Percentiles rank a stretch among this genome's conserved stretches.
Evolutionary conservation across 2,888 invertebrate species (phyloP).

Genomic region (Latrodectus hesperus): DNA sequence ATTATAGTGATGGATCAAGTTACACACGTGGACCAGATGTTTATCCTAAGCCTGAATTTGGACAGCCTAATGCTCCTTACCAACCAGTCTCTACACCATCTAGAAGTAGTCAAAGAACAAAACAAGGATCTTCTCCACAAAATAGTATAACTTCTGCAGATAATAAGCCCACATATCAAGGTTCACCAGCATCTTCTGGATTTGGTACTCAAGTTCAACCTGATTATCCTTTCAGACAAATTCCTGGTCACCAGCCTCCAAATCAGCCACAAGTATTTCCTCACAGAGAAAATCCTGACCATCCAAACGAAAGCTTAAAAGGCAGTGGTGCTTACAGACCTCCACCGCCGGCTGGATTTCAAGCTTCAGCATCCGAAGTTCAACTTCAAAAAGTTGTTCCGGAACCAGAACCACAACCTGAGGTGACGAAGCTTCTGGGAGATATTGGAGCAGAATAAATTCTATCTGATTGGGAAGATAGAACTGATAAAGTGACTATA

Average conservation of each 20-base stretch:
- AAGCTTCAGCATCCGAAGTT: conserved; percentile 61
- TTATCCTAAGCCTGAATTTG: conserved; percentile 66
- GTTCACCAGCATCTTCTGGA: conserved; percentile 30
- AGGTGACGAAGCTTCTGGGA: conserved; percentile 37
- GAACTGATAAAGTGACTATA: background rate
- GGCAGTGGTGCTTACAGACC: conserved; percentile 61
- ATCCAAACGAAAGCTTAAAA: conserved; percentile 63
- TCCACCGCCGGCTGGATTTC: conserved; percentile 64
- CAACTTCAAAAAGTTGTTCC: conserved; percentile 29
- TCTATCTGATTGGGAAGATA: background rate
- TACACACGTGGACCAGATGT: conserved; percentile 58
- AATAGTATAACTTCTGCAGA: conserved; percentile 39
- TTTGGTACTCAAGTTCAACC: conserved; percentile 25
- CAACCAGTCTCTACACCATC: conserved; percentile 61
- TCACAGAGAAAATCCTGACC: conserved; percentile 65
- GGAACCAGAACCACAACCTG: conserved; percentile 26
- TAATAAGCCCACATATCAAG: conserved; percentile 29
- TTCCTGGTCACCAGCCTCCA: conserved; percentile 63
- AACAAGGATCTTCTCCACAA: conserved; percentile 54
- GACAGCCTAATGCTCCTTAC: conserved; percentile 37
- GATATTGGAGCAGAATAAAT: conserved; percentile 57
- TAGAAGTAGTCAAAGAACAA: conserved; percentile 28
- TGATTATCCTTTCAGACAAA: conserved; percentile 26
- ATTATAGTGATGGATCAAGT: conserved; percentile 48
- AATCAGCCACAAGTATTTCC: conserved; percentile 61